A percentile compares a stretch with the other conserved stretches of the same genome.
Conservation (phyloP, 2,797 vertebrate species). For the Cirrhinus molitorella region DNA sequence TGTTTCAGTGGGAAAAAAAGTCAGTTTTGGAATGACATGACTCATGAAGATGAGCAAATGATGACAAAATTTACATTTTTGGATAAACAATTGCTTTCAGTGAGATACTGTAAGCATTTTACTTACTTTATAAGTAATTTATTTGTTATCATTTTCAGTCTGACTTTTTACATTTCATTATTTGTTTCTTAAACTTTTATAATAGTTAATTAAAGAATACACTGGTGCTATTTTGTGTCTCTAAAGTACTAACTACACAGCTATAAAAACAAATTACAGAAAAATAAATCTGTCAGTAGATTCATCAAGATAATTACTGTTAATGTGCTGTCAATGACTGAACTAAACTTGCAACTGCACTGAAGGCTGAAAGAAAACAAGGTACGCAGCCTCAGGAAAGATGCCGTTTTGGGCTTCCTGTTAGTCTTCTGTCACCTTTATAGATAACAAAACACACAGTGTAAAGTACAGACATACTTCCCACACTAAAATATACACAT, state of each 20-base stretch:
- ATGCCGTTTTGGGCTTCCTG: slow-evolving; percentile 67
- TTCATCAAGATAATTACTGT: slow-evolving; percentile 77
- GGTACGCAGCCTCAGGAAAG: slow-evolving; percentile 64
- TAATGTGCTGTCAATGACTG: slow-evolving; percentile 78
- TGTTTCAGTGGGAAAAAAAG: background rate
- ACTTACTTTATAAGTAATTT: background rate
- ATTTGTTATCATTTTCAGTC: background rate
- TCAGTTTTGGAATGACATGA: background rate
- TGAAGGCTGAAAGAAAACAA: slow-evolving; percentile 67
- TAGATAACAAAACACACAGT: slow-evolving; percentile 69
- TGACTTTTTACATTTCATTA: background rate
- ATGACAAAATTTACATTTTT: background rate
- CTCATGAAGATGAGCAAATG: background rate
- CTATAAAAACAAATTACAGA: slow-evolving; percentile 70
- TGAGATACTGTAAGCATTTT: background rate
- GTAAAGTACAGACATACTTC: slow-evolving; percentile 49
- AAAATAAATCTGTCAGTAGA: slow-evolving; percentile 73
- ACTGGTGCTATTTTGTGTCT: slow-evolving; percentile 48
- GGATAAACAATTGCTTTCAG: background rate
- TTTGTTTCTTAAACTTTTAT: background rate
- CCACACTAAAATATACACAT: slow-evolving; percentile 34
- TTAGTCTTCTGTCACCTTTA: slow-evolving; percentile 68
- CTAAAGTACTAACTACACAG: slow-evolving; percentile 52
- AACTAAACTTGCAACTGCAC: slow-evolving; percentile 71
- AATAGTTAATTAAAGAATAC: background rate